Evolutionary conservation across 2,113 vertebrate species (phyloP), one percentile per base, ranked within the genome.

Genomic region (Calonectris borealis): DNA sequence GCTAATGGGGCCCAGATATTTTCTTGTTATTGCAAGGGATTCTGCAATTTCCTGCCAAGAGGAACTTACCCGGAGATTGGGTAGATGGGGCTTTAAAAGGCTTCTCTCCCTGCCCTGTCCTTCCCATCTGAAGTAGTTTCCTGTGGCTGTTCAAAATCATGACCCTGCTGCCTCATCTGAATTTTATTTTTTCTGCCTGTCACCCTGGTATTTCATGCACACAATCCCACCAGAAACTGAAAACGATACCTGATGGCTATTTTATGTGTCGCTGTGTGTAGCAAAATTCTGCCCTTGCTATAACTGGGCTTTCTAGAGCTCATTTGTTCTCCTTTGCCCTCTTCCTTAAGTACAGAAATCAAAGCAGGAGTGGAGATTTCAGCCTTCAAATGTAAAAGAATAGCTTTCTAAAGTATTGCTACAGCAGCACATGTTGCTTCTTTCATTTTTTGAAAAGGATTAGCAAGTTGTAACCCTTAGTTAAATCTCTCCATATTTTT

Each of bases 21-120:
- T 90, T 91, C 86, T 94, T 89, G 72, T 88, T 95, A 51, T 69
- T 72, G 52, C 73, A 87, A 82, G 38, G n/a, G 52, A 84, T 86
- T 97, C 89, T 89, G 86, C 95, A n/a, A 8, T 89, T 81, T 91
- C n/a, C 65, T 96, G 93, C 83, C 93, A 92, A 90, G 68, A 94
- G 61, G 70, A 92, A 77, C 44, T 86, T 91, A 64, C 0, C 60
- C 0, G 0, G 78, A 85, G 61, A 22, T 31, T 26, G 77, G 84
- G 70, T 89, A 40, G 60, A 54, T 57, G 72, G 44, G 34, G 48
- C 86, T 91, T 94, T 81, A 48, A 83, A 51, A 0, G 3, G 13
- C 42, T 90, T 40, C n/a, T 62, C 55, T 89, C 89, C 69, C 81
- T 84, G 64, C 83, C 64, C 29, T n/a, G 52, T 79, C 81, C 83